Conservation (phyloP, 2,113 vertebrate species). For the Notothenia coriiceps region DNA sequence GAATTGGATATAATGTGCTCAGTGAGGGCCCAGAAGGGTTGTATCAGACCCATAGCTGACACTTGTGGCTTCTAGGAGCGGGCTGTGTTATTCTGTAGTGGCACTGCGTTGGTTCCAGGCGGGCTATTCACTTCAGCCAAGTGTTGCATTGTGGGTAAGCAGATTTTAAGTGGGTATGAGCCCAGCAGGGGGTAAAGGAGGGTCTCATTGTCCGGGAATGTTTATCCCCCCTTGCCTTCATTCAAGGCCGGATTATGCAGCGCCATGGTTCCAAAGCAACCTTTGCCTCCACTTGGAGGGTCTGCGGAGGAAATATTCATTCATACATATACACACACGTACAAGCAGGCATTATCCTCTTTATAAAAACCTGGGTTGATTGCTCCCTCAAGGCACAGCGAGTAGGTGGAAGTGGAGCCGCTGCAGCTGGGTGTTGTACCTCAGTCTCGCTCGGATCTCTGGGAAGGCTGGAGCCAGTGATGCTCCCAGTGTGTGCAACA, state of each 20-base stretch:
- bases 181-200: conserved; percentile 75
- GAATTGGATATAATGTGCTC: conserved; percentile 79
- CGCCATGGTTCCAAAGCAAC: conserved; percentile 67
- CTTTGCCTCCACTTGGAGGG: conserved; percentile 77
- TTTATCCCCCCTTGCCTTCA: conserved; percentile 60
- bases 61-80: conserved; percentile 72
- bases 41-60: conserved; percentile 77
- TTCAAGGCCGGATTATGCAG: conserved; percentile 74
- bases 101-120: conserved; percentile 55
- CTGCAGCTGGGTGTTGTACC: conserved; percentile 35
- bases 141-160: conserved; percentile 66
- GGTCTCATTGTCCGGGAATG: conserved; percentile 82
- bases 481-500: conserved; percentile 47
- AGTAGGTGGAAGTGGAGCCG: conserved; percentile 55
- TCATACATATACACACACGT: conserved; percentile 59
- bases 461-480: conserved; percentile 53
- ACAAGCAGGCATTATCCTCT: conserved; percentile 56
- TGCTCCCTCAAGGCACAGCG: conserved; percentile 42
- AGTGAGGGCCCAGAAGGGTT: conserved; percentile 75
- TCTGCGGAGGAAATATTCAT: conserved; percentile 72
- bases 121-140: conserved; percentile 65
- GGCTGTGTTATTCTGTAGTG: conserved; percentile 64
- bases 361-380: conserved; percentile 58
- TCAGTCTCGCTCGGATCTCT: conserved; percentile 16
- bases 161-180: conserved; percentile 76